Evolutionary conservation across 2,797 vertebrate genomes (phyloP).

Genomic region (Manis pentadactyla): DNA sequence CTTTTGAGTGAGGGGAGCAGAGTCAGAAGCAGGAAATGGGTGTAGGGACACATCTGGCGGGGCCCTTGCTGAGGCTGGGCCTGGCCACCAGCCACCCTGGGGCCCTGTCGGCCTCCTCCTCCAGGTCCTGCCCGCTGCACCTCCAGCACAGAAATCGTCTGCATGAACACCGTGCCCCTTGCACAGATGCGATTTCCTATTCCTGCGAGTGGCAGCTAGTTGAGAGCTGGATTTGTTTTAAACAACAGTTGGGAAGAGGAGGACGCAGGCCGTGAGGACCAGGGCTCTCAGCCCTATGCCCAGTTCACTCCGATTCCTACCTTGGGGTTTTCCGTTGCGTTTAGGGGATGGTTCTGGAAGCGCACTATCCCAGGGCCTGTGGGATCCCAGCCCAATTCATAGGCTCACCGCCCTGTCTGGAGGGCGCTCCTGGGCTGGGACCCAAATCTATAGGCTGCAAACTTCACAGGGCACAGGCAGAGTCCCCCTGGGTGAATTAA

Average conservation of each 20-base stretch:
- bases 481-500: accelerated
- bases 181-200: too few species aligned
- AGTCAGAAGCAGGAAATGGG: accelerated
- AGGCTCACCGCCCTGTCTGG: too few species aligned
- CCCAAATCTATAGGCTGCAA: accelerated
- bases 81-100: neutral
- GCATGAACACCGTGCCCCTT: accelerated
- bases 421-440: too few species aligned
- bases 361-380: accelerated
- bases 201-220: accelerated
- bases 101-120: accelerated
- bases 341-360: neutral
- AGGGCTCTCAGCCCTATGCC: neutral
- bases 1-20: neutral
- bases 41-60: accelerated
- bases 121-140: accelerated
- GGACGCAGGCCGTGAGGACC: neutral
- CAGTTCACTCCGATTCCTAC: neutral
- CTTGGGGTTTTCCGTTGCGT: neutral
- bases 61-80: neutral
- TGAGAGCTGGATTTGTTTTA: neutral
- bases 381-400: too few species aligned
- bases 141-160: accelerated
- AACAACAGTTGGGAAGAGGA: neutral
- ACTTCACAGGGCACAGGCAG: neutral